A percentile compares a stretch with the other conserved stretches of the same genome.
Conservation (phyloP, 2,888 invertebrate species). For the Linyphia triangularis region DNA sequence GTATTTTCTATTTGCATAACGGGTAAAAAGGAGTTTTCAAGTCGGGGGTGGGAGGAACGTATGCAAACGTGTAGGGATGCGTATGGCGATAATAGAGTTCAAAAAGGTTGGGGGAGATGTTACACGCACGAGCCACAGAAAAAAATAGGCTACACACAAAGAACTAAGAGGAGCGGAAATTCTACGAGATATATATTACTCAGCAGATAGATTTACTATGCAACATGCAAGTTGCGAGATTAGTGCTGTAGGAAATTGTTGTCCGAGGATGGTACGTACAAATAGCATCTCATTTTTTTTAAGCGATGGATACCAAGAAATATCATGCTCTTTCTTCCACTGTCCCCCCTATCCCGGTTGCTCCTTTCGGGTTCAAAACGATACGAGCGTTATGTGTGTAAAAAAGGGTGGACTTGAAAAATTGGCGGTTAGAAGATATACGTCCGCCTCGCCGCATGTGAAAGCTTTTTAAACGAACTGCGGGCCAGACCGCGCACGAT, state of each 20-base stretch:
- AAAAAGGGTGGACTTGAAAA: conserved; percentile 69
- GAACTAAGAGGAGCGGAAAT: conserved; percentile 43
- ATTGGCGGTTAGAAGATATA: conserved; percentile 71
- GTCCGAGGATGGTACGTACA: conserved; percentile 62
- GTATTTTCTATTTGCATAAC: conserved; percentile 70
- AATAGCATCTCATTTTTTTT: conserved; percentile 53
- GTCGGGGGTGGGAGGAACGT: conserved; percentile 11
- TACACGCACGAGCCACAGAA: not conserved
- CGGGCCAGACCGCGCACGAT: conserved; percentile 35
- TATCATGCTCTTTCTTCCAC: conserved; percentile 39
- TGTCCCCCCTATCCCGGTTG: conserved; percentile 13
- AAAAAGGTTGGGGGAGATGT: conserved; percentile 38
- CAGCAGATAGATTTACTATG: conserved; percentile 69
- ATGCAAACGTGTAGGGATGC: conserved; percentile 66
- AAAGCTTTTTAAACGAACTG: conserved; percentile 68
- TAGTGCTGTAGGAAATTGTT: conserved; percentile 63
- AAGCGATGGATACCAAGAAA: conserved; percentile 61
- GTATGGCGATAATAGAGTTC: conserved; percentile 70
- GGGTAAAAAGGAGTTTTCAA: conserved; percentile 55
- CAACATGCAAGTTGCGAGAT: conserved; percentile 69
- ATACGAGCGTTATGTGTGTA: conserved; percentile 19
- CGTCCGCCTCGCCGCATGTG: conserved; percentile 63
- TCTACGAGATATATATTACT: conserved; percentile 62
- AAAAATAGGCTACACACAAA: conserved; percentile 37
- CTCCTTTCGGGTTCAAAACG: conserved; percentile 55